phyloP scores from a whole-genome alignment of 2,113 vertebrate genomes.

The Naja naja region DNA sequence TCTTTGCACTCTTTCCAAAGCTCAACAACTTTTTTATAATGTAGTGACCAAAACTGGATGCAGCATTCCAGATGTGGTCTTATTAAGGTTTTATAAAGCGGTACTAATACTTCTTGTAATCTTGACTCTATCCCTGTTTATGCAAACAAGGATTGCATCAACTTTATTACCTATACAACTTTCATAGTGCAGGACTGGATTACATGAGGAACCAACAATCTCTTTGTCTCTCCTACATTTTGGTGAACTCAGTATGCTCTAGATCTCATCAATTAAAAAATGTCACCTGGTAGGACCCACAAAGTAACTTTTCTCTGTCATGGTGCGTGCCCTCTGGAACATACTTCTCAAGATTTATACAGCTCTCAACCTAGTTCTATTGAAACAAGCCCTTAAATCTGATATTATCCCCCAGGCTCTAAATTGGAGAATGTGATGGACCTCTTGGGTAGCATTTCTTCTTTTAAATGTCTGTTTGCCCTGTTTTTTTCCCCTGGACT shows the following conservation, averaged over 20 bases:
- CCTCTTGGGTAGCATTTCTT: neutral
- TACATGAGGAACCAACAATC: neutral
- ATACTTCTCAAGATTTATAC: neutral
- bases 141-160: too few species aligned
- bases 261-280: neutral
- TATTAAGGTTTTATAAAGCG: too few species aligned
- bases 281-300: neutral
- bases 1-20: too few species aligned
- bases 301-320: neutral
- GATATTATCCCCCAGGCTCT: neutral
- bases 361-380: neutral
- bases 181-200: neutral
- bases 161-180: neutral
- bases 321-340: neutral
- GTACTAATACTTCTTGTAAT: too few species aligned
- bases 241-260: neutral
- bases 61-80: too few species aligned
- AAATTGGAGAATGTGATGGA: neutral
- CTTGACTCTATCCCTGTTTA: too few species aligned
- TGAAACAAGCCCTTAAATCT: neutral
- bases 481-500: neutral
- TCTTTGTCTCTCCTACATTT: neutral
- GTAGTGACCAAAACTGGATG: too few species aligned
- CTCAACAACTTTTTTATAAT: too few species aligned
- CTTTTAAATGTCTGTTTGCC: neutral